Percentiles rank a stretch among this genome's conserved stretches.
Evolutionary conservation across 2,113 vertebrate genomes (phyloP).

Genomic region (Protobothrops mucrosquamatus): DNA sequence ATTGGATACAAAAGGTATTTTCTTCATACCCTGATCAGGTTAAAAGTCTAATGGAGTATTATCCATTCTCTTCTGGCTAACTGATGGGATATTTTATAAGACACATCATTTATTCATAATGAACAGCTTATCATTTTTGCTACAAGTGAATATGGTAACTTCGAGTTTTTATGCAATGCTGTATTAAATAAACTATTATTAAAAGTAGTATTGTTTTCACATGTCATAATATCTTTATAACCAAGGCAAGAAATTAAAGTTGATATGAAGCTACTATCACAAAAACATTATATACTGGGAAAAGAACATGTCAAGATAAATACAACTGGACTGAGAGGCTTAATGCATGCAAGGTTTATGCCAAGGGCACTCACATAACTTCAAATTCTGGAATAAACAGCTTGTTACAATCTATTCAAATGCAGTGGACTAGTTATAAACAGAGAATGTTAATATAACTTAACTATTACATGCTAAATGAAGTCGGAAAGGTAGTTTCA

Average conservation of each 20-base stretch:
- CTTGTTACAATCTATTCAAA: background rate
- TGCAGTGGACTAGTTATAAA: background rate
- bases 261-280: background rate
- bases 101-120: background rate
- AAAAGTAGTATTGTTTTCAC: constrained; percentile 41
- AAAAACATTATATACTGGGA: constrained; percentile 12
- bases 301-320: constrained; percentile 11
- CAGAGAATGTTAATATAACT: background rate
- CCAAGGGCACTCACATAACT: background rate
- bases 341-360: background rate
- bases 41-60: background rate
- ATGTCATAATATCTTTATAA: constrained; percentile 37
- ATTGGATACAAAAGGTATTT: constrained; percentile 2
- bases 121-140: background rate
- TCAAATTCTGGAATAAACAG: background rate
- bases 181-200: constrained; percentile 50
- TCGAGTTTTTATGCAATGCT: constrained; percentile 45
- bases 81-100: constrained; percentile 25
- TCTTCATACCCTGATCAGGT: background rate
- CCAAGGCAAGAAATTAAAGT: background rate
- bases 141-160: background rate
- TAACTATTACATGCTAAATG: background rate
- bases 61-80: constrained; percentile 18
- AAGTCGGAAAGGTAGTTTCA: background rate
- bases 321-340: background rate